A percentile compares a stretch with the other conserved stretches of the same genome.
Conservation (phyloP, 64 coral and sea anemone genomes). For the Montipora sp. region DNA sequence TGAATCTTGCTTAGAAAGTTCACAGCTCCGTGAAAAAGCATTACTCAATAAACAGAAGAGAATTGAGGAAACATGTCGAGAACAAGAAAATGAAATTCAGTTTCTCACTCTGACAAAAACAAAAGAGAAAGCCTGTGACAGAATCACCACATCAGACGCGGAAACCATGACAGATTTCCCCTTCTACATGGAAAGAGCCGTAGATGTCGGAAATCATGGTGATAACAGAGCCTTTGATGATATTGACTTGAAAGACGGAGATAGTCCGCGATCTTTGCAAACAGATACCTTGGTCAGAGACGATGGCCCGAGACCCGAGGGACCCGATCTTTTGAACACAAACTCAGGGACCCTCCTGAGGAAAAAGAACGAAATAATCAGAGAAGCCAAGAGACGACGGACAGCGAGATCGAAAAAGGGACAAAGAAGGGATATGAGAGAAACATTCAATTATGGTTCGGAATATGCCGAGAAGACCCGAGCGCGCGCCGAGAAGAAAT, state of each 20-base stretch:
- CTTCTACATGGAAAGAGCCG: slow-evolving; percentile 68
- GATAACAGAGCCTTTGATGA: background rate
- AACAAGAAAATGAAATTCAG: slow-evolving; percentile 91
- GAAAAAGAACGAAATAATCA: slow-evolving; percentile 80
- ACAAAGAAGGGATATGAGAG: slow-evolving; percentile 30
- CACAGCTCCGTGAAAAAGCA: slow-evolving; percentile 80
- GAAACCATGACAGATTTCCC: slow-evolving; percentile 73
- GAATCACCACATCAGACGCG: slow-evolving; percentile 44
- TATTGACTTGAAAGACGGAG: slow-evolving; percentile 50
- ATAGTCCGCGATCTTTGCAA: background rate
- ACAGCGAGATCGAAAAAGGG: slow-evolving; percentile 85
- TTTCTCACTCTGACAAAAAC: slow-evolving; percentile 61
- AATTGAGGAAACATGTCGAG: slow-evolving; percentile 80
- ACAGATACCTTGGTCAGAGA: background rate
- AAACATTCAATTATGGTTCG: background rate
- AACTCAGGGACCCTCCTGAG: slow-evolving; percentile 46
- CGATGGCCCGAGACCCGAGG: slow-evolving; percentile 54
- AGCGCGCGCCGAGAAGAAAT: slow-evolving; percentile 36
- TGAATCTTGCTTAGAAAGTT: slow-evolving; percentile 67
- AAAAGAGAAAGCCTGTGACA: slow-evolving; percentile 15
- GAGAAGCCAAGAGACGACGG: slow-evolving; percentile 83
- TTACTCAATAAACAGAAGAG: slow-evolving; percentile 80
- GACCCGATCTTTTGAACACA: slow-evolving; percentile 74
- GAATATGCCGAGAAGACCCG: slow-evolving; percentile 48
- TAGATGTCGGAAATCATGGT: slow-evolving; percentile 29